These are phyloP conservation scores for Leptinotarsa peninsularis DNA, from an alignment of 2,888 invertebrate genomes.

Conservation along the genomic window DNA sequence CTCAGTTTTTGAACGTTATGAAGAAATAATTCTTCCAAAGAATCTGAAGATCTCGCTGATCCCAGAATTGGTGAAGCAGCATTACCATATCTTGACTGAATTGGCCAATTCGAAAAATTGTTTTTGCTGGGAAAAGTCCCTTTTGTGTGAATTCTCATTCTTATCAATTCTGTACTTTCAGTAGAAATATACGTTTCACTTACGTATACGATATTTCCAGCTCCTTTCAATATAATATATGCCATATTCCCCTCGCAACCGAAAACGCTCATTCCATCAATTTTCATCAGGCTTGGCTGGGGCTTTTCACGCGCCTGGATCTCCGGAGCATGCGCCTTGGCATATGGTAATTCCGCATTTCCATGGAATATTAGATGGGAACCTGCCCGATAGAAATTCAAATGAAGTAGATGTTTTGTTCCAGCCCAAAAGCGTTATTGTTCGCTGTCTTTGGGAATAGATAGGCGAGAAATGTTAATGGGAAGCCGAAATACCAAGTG, in stretches of 20 bases:
- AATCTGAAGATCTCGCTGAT: no score
- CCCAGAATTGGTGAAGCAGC: no score
- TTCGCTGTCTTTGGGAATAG: not conserved
- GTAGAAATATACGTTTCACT: not conserved
- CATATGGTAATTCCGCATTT: constrained; percentile 23
- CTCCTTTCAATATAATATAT: not conserved
- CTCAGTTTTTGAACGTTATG: no score
- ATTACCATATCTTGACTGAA: no score
- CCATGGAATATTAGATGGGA: constrained; percentile 27
- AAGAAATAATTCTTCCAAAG: no score
- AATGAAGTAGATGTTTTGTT: constrained; percentile 18
- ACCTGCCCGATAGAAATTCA: constrained; percentile 24
- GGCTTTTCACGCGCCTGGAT: not conserved
- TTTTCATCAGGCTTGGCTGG: not conserved
- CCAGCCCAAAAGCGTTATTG: constrained; percentile 19
- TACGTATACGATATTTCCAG: not conserved
- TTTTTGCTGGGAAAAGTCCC: no score
- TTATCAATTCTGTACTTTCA: not conserved
- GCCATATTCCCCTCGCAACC: not conserved
- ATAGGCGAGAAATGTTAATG: constrained; percentile 8
- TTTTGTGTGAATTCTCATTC: no score
- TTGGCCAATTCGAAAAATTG: no score
- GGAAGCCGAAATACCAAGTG: not conserved
- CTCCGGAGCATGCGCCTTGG: constrained; percentile 15
- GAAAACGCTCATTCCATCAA: constrained; percentile 14